Conservation (phyloP, 2,888 invertebrate genomes). For the Callyntrura guangdongensis region DNA sequence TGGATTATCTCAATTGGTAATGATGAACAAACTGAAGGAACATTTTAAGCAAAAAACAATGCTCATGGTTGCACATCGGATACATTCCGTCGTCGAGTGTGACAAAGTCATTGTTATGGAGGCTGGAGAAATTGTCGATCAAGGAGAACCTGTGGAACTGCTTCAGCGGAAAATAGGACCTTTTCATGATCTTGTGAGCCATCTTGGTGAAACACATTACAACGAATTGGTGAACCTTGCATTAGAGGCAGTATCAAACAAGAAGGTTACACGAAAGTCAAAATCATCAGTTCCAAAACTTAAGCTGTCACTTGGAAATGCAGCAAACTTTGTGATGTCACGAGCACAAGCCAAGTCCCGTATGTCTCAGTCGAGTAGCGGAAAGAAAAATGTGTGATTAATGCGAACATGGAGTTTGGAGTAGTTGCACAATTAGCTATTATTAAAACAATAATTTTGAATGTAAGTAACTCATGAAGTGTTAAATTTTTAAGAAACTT, state of each 20-base stretch:
- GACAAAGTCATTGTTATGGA: conserved; percentile 73
- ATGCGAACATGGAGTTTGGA: too few relatives aligned
- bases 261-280: not conserved
- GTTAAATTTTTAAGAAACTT: too few relatives aligned
- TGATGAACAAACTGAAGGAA: conserved; percentile 55
- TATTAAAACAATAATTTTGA: too few relatives aligned
- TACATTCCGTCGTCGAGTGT: conserved; percentile 64
- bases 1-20: conserved; percentile 49
- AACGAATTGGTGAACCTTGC: conserved; percentile 54
- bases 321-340: too few relatives aligned
- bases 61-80: conserved; percentile 66
- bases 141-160: conserved; percentile 67
- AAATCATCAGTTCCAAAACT: not conserved
- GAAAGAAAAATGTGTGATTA: too few relatives aligned
- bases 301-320: too few relatives aligned
- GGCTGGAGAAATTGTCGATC: conserved; percentile 62
- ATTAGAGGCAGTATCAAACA: conserved; percentile 27
- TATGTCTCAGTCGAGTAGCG: too few relatives aligned
- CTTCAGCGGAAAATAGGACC: conserved; percentile 55
- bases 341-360: too few relatives aligned
- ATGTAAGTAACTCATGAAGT: too few relatives aligned
- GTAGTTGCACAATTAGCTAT: too few relatives aligned
- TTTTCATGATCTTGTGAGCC: conserved; percentile 54
- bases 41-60: conserved; percentile 70
- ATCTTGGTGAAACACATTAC: conserved; percentile 36